These are phyloP conservation scores for Coreius guichenoti DNA, from an alignment of 2,797 vertebrate species.

Conservation along the genomic window DNA sequence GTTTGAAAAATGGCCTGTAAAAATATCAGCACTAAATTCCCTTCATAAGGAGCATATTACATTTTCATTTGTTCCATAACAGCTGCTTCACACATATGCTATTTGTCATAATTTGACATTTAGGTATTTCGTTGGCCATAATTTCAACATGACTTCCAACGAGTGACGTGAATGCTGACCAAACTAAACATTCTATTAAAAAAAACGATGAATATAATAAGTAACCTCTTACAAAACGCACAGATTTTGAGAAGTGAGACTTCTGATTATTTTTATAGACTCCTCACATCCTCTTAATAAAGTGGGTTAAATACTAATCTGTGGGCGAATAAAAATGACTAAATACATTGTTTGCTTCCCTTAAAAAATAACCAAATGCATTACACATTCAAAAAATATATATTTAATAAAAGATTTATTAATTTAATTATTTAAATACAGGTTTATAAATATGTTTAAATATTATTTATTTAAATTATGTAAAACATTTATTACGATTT, in stretches of 20 bases:
- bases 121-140: background rate
- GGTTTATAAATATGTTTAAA: background rate
- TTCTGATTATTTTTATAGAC: background rate
- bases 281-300: slow-evolving; percentile 15
- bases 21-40: background rate
- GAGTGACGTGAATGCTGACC: background rate
- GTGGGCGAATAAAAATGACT: background rate
- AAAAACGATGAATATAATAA: background rate
- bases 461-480: background rate
- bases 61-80: background rate
- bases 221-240: background rate
- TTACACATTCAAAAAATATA: background rate
- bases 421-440: background rate
- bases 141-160: slow-evolving; percentile 3
- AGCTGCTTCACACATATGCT: background rate
- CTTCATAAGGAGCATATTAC: background rate
- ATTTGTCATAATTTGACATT: slow-evolving; percentile 31
- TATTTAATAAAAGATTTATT: background rate
- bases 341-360: background rate
- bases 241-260: slow-evolving; percentile 26
- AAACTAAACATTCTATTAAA: background rate
- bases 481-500: too few relatives aligned
- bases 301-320: background rate
- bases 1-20: background rate
- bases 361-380: background rate